Conservation (phyloP, 2,113 vertebrate species). For the Atrichornis clamosus region DNA sequence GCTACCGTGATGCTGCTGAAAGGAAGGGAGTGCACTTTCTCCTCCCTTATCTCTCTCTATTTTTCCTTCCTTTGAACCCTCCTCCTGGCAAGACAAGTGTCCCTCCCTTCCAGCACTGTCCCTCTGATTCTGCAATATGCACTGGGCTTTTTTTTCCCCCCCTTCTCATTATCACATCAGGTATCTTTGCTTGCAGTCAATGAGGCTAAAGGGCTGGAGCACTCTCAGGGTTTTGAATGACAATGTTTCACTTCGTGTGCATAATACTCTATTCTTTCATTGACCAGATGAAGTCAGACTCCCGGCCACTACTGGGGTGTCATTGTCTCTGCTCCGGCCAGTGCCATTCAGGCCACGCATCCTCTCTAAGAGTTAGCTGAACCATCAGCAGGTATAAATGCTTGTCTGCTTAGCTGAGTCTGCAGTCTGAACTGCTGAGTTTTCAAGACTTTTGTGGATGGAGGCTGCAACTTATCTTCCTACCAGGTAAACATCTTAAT, state of each 20-base stretch:
- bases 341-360: neutral
- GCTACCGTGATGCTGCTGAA: neutral
- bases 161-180: neutral
- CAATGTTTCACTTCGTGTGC: neutral
- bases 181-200: neutral
- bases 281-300: neutral
- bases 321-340: neutral
- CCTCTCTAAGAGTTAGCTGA: neutral
- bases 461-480: neutral
- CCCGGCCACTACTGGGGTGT: neutral
- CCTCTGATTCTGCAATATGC: neutral
- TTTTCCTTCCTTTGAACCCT: neutral
- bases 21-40: neutral
- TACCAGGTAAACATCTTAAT: neutral
- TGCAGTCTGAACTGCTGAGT: neutral
- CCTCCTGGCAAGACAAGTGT: neutral
- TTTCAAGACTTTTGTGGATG: neutral
- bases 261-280: neutral
- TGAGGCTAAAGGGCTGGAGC: neutral
- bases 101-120: neutral
- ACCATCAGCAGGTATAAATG: neutral
- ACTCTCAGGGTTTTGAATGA: neutral
- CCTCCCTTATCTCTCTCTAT: neutral
- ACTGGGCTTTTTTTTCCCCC: rapidly evolving
- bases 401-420: neutral